Evolutionary conservation across 2,888 invertebrate species (phyloP).

Genomic region (Parnassius orleans): DNA sequence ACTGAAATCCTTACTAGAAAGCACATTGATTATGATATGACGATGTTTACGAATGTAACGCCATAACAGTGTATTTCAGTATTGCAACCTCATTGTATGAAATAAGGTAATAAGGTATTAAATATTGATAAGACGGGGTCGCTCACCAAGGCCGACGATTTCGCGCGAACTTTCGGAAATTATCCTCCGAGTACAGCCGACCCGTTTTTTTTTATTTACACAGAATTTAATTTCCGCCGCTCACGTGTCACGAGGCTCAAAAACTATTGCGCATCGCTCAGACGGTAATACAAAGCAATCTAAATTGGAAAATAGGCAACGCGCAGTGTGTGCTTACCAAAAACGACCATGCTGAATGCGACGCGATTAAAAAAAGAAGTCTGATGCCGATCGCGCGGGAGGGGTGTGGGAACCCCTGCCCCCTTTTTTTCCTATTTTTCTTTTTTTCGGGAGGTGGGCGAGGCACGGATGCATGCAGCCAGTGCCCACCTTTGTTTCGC

Average conservation of each 20-base stretch:
- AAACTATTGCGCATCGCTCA: conserved; percentile 80
- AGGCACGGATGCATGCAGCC: conserved; percentile 76
- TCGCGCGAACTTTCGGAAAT: conserved; percentile 27
- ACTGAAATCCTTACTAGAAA: no score
- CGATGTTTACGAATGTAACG: no score
- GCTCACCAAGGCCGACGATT: not conserved
- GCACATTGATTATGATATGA: no score
- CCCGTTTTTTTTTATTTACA: conserved; percentile 41
- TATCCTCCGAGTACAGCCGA: conserved; percentile 15
- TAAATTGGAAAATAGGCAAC: conserved; percentile 81
- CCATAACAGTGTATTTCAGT: not conserved
- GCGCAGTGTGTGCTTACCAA: conserved; percentile 80
- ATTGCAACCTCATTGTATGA: not conserved
- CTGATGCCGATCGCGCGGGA: conserved; percentile 79
- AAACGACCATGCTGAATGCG: conserved; percentile 77
- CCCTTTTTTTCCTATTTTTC: conserved; percentile 47
- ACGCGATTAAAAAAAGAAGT: conserved; percentile 81
- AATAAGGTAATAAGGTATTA: not conserved
- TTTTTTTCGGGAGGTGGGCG: conserved; percentile 76
- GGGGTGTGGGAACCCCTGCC: conserved; percentile 57
- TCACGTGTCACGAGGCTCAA: conserved; percentile 74
- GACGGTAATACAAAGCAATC: conserved; percentile 81
- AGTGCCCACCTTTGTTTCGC: conserved; percentile 80
- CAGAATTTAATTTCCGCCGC: conserved; percentile 72
- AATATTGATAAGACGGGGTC: not conserved